A percentile compares a stretch with the other conserved stretches of the same genome.
phyloP scores from a whole-genome alignment of 2,113 vertebrate genomes.

The Sturnus vulgaris region DNA sequence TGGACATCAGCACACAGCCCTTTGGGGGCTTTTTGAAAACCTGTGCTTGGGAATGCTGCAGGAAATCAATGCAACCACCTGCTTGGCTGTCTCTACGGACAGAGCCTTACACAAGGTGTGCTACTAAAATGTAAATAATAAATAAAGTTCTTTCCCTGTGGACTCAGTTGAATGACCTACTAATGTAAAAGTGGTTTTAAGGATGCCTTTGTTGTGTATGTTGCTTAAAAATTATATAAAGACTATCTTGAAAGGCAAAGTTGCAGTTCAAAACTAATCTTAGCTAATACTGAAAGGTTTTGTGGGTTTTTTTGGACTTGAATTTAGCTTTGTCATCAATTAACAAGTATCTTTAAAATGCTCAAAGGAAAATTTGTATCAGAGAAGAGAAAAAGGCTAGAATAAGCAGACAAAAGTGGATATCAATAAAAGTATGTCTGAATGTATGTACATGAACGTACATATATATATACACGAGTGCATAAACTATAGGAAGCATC shows the following conservation, averaged over 20 bases:
- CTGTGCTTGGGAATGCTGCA: background rate
- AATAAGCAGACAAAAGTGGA: background rate
- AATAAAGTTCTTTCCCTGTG: background rate
- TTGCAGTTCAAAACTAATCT: background rate
- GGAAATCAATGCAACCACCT: background rate
- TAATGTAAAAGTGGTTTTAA: background rate
- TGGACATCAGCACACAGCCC: background rate
- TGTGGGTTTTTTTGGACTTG: background rate
- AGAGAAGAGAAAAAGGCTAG: background rate
- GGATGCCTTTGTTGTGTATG: background rate
- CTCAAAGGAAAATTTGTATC: background rate
- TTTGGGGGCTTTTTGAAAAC: background rate
- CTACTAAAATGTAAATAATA: constrained; percentile 15
- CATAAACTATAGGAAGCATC: background rate
- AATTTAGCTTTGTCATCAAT: background rate
- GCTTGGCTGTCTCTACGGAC: background rate
- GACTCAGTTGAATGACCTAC: background rate
- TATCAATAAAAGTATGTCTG: background rate
- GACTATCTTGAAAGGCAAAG: background rate
- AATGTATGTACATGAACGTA: background rate
- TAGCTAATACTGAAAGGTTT: background rate
- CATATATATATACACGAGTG: background rate
- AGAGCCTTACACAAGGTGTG: background rate
- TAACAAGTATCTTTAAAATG: background rate
- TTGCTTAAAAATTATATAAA: background rate